phyloP scores from a whole-genome alignment of 30 jellyfish, hydroid and myxozoan species.

The Hydra vulgaris region DNA sequence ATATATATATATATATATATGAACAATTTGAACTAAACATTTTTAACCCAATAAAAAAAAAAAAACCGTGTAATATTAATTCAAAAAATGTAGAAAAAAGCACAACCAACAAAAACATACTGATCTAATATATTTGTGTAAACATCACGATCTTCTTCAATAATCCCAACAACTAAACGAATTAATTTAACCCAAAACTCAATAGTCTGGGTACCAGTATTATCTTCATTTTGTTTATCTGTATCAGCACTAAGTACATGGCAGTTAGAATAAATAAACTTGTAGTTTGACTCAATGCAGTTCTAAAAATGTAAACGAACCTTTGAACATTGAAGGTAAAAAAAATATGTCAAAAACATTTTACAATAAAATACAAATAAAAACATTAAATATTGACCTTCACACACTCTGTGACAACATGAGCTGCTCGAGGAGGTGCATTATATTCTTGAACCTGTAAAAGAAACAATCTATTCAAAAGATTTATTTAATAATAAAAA shows the following conservation, averaged over 20 bases:
- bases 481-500: not conserved
- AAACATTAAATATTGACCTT: conserved; percentile 37
- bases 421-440: conserved; percentile 98
- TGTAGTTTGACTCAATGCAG: conserved; percentile 70
- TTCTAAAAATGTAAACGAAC: conserved; percentile 39
- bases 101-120: no score
- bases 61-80: no score
- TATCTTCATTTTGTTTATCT: conserved; percentile 34
- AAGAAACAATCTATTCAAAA: not conserved
- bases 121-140: conserved; percentile 74
- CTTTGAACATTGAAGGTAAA: not conserved
- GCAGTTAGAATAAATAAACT: conserved; percentile 63
- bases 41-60: no score
- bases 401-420: conserved; percentile 90
- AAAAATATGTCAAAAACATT: not conserved
- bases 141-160: conserved; percentile 86
- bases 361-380: not conserved
- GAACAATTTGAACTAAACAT: no score
- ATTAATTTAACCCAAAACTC: conserved; percentile 88
- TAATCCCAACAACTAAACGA: conserved; percentile 69
- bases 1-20: no score
- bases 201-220: conserved; percentile 26
- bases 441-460: conserved; percentile 76
- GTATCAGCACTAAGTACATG: conserved; percentile 46
- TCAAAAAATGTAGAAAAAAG: no score